Conservation (phyloP, 1,140 invertebrate species). For the Harlomillsia oculata region DNA sequence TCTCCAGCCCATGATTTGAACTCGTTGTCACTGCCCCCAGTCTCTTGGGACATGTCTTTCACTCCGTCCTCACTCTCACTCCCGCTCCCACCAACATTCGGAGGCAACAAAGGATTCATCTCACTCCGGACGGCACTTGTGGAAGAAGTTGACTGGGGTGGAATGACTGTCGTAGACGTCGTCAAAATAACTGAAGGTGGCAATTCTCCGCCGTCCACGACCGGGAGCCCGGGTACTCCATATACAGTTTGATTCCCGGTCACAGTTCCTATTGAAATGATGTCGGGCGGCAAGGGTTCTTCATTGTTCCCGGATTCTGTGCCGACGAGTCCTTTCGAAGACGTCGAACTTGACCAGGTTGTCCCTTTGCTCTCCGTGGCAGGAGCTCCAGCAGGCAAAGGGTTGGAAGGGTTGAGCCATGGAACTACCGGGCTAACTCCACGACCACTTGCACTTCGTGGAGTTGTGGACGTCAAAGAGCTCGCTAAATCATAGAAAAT, state of each 20-base stretch:
- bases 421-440: slow-evolving; percentile 12
- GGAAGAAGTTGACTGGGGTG: slow-evolving; percentile 15
- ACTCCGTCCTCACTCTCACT: slow-evolving; percentile 8
- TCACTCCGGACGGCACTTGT: slow-evolving; percentile 26
- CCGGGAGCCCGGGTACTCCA: not conserved
- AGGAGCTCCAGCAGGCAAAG: not conserved
- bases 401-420: slow-evolving; percentile 19
- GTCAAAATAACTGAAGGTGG: slow-evolving; percentile 6
- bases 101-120: slow-evolving; percentile 14
- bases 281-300: slow-evolving; percentile 12
- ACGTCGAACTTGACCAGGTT: not conserved
- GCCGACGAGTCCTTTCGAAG: not conserved
- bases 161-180: not conserved
- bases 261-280: slow-evolving; percentile 5
- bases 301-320: slow-evolving; percentile 1
- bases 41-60: slow-evolving; percentile 6
- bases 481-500: slow-evolving; percentile 26
- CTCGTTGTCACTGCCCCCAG: slow-evolving; percentile 8
- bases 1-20: slow-evolving; percentile 20
- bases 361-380: slow-evolving; percentile 22
- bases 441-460: slow-evolving; percentile 10
- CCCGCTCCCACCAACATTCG: not conserved
- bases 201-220: slow-evolving; percentile 4
- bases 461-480: slow-evolving; percentile 30
- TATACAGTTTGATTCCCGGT: not conserved